Base-by-base conservation (phyloP, 2,797 vertebrate genomes). In the Cyprinodon diabolis region DNA sequence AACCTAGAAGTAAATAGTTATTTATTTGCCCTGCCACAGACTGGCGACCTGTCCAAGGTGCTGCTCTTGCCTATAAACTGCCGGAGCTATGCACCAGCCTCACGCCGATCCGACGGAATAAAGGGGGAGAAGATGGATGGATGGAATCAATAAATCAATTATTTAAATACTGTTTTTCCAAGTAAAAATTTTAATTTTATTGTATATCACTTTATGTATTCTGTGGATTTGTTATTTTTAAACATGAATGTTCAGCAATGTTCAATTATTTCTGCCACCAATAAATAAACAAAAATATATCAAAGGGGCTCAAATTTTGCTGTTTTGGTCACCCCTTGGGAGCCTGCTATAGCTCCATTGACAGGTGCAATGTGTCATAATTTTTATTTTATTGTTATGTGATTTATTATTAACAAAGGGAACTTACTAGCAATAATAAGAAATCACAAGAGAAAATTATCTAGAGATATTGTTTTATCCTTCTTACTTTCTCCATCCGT, bases 401-500 rank as follows among this genome's bases (percentile, higher is more conserved):
- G 40, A 43, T 5, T 5, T 8, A 43, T 43, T 43, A 30, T 30
- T 43, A 43, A 43, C 52, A 54, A 15, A 54, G 76, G 1, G 1
- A 0, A 51, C 12, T 2, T 9, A 48, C n/a, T 72, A 37, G 13
- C 6, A 14, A 13, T 40, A 11, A 35, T 17, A 43, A 37, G 68
- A 45, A 54, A 43, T 43, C 5, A 19, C 51, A 0, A 23, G 23
- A 8, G 9, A 10, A n/a, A 37, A 1, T 15, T 13, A n/a, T 60
- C 1, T 10, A 72, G 48, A 69, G 13, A 23, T 23, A 57, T 17
- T 15, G 19, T 77, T 81, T 82, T 66, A 72, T 78, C 45, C n/a
- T 37, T 55, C 30, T 69, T 51, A n/a, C 63, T 60, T 75, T 67
- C 66, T 25, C 78, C 14, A 51, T 85, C 65, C 71, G 35, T 70